phyloP scores from a whole-genome alignment of 2,113 vertebrate genomes.

The Chloroceryle aenea region DNA sequence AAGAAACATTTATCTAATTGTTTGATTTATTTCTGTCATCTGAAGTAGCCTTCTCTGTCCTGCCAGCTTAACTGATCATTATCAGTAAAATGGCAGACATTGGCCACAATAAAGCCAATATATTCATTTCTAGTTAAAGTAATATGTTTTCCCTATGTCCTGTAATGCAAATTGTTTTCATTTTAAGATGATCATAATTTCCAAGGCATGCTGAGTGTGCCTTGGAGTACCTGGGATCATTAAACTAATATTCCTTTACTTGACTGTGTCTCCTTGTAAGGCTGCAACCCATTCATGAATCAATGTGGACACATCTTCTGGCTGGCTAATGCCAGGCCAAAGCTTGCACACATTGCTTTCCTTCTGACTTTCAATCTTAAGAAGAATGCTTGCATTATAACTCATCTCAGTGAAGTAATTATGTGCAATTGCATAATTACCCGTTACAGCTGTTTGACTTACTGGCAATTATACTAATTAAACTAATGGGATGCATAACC shows the following conservation, averaged over 20 bases:
- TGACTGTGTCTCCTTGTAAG: not conserved
- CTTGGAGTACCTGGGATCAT: not conserved
- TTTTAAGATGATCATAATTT: not conserved
- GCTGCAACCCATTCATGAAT: not conserved
- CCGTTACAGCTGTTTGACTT: slow-evolving; percentile 10
- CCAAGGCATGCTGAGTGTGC: not conserved
- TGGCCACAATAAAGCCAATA: not conserved
- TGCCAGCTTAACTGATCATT: not conserved
- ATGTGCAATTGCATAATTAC: slow-evolving; percentile 45
- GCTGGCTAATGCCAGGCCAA: not conserved
- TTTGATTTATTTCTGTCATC: not conserved
- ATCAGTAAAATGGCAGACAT: not conserved
- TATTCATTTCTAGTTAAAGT: not conserved
- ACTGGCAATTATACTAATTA: slow-evolving; percentile 30
- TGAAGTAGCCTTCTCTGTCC: not conserved
- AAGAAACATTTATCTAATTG: not conserved
- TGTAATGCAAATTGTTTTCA: not conserved
- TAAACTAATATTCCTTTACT: not conserved
- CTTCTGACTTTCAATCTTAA: not conserved
- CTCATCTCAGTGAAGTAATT: slow-evolving; percentile 31
- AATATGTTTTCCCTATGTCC: not conserved
- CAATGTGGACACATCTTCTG: not conserved
- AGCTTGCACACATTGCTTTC: not conserved
- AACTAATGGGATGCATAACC: not conserved
- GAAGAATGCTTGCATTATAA: not conserved